Evolutionary conservation across 2,797 vertebrate genomes (phyloP).

Genomic region (Heliangelus exortis): DNA sequence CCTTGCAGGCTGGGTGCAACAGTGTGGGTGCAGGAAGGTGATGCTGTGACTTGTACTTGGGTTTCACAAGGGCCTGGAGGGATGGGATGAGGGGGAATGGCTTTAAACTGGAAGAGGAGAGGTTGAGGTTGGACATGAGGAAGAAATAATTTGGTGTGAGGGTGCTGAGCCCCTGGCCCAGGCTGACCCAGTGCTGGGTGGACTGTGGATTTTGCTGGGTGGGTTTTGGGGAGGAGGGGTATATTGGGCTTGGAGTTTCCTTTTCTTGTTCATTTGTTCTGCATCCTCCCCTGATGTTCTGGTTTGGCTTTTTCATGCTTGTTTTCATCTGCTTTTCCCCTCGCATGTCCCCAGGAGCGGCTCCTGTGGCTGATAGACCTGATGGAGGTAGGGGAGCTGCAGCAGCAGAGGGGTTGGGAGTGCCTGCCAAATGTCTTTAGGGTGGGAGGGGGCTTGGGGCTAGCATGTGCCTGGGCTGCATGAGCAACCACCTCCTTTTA

Average conservation of each 20-base stretch:
- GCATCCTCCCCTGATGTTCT: background rate
- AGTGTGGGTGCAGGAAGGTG: background rate
- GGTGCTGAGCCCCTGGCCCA: background rate
- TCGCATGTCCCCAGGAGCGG: slow-evolving; percentile 81
- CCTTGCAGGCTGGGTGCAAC: background rate
- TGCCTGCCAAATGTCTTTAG: background rate
- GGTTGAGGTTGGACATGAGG: too few species aligned
- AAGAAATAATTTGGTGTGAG: too few species aligned
- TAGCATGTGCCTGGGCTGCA: background rate
- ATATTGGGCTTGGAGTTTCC: rapidly evolving
- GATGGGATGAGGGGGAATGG: too few species aligned
- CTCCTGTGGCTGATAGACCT: slow-evolving; percentile 99
- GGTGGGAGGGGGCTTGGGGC: background rate
- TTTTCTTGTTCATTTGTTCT: background rate
- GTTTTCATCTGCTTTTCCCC: slow-evolving; percentile 21
- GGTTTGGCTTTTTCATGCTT: slow-evolving; percentile 18
- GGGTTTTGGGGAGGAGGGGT: background rate
- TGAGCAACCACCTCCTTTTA: background rate
- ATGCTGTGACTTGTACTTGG: rapidly evolving
- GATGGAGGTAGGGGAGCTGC: slow-evolving; percentile 91
- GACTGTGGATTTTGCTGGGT: background rate
- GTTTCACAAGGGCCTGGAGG: too few species aligned
- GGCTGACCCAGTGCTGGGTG: background rate
- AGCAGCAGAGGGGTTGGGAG: background rate
- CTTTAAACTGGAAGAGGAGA: too few species aligned